phyloP scores from a whole-genome alignment of 2,797 vertebrate species.

The Cirrhinus molitorella region DNA sequence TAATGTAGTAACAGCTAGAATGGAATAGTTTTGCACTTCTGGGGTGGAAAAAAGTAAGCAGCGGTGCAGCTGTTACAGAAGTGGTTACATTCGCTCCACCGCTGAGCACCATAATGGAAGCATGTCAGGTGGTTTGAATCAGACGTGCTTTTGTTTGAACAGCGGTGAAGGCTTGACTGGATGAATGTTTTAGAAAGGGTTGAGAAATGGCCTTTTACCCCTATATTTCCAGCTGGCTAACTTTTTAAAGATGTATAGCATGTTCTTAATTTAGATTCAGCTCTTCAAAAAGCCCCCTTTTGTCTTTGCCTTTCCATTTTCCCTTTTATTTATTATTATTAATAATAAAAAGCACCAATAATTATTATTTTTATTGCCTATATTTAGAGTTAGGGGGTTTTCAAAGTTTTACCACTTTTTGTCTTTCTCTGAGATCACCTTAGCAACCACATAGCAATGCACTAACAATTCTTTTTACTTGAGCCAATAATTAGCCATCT shows the following conservation, averaged over 20 bases:
- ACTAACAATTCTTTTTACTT: not conserved
- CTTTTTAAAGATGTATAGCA: not conserved
- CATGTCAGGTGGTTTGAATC: constrained; percentile 46
- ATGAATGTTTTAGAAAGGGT: constrained; percentile 37
- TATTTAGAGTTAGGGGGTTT: not conserved
- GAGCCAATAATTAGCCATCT: not conserved
- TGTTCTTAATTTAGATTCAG: constrained; percentile 18
- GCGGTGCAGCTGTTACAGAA: constrained; percentile 32
- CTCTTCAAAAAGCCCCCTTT: not conserved
- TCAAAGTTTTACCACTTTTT: no score
- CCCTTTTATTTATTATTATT: not conserved
- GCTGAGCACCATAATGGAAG: constrained; percentile 47
- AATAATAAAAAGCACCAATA: not conserved
- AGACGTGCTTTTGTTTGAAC: constrained; percentile 44
- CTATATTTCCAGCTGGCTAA: constrained; percentile 29
- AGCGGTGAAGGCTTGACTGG: constrained; percentile 5
- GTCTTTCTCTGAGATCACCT: no score
- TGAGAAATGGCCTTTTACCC: constrained; percentile 23
- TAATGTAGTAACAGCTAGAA: constrained; percentile 21
- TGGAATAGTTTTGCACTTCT: constrained; percentile 45
- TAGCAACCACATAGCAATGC: not conserved
- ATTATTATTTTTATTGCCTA: not conserved
- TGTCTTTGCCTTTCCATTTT: not conserved
- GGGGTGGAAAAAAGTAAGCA: constrained; percentile 45
- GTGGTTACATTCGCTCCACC: constrained; percentile 35